Percentiles rank a stretch among this genome's conserved stretches.
Evolutionary conservation across 2,797 vertebrate genomes (phyloP).

Genomic region (Mastacembelus armatus): DNA sequence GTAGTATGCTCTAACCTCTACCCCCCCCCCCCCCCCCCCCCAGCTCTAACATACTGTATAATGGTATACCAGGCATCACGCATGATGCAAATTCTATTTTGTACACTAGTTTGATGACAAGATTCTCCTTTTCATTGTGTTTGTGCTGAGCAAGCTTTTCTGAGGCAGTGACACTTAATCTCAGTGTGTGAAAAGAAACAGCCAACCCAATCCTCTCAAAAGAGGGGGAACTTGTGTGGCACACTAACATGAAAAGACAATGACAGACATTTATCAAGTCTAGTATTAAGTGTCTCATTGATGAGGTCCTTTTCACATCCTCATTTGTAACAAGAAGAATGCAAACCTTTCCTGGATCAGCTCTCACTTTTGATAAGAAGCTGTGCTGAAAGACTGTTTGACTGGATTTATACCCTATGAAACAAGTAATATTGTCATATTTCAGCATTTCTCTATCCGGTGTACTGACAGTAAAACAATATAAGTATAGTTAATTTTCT

Average conservation of each 20-base stretch:
- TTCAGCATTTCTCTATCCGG: background rate
- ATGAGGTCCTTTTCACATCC: conserved; percentile 49
- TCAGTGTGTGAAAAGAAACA: conserved; percentile 29
- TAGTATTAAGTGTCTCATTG: conserved; percentile 64
- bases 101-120: conserved; percentile 57
- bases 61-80: conserved; percentile 59
- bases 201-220: conserved; percentile 37
- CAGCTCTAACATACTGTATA: too few relatives aligned
- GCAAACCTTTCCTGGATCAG: conserved; percentile 50
- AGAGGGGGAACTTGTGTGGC: conserved; percentile 49
- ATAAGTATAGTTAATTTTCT: too few relatives aligned
- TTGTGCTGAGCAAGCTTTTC: conserved; percentile 66
- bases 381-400: conserved; percentile 1
- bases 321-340: conserved; percentile 70
- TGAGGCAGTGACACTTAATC: conserved; percentile 40
- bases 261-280: conserved; percentile 66
- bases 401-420: background rate
- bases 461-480: background rate
- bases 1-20: conserved; percentile 24
- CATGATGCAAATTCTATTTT: conserved; percentile 72
- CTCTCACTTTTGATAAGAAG: conserved; percentile 29
- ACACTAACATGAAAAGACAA: conserved; percentile 50
- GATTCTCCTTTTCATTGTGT: conserved; percentile 57
- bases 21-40: too few relatives aligned
- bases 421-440: background rate